phyloP scores from a whole-genome alignment of 2,113 vertebrate genomes.

The Garra rufa region DNA sequence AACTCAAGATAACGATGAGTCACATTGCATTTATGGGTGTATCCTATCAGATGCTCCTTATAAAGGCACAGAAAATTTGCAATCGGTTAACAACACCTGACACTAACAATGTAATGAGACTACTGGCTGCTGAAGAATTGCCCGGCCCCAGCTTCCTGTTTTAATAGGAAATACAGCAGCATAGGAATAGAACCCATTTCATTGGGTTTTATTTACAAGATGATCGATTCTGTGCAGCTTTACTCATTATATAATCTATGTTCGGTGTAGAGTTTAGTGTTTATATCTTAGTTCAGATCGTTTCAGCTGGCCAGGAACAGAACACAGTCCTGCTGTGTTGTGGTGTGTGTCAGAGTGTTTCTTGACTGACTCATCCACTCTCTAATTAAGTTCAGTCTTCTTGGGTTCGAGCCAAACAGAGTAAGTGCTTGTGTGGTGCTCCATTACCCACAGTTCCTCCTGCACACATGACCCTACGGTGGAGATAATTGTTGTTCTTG shows the following conservation, averaged over 20 bases:
- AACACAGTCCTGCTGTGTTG: not conserved
- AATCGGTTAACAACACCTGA: not conserved
- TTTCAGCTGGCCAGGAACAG: not conserved
- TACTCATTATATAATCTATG: not conserved
- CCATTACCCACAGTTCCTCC: conserved; percentile 11
- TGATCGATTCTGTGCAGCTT: not conserved
- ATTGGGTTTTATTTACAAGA: not conserved
- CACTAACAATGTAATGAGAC: not conserved
- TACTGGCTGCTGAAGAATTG: not conserved
- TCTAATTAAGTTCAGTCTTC: conserved; percentile 19
- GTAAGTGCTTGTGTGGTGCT: conserved; percentile 23
- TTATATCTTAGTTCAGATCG: not conserved
- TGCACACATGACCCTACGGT: not conserved
- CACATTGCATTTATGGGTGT: not conserved
- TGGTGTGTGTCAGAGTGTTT: conserved; percentile 20
- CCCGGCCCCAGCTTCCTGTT: not conserved
- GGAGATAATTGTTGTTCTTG: conserved; percentile 15
- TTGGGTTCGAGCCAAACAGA: not conserved
- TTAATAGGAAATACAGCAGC: not conserved
- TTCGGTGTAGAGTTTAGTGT: not conserved
- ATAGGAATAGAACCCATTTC: not conserved
- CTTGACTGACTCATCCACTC: conserved; percentile 26
- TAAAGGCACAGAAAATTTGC: not conserved
- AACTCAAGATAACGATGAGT: not conserved
- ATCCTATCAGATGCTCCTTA: not conserved